Evolutionary conservation across 2,888 invertebrate genomes (phyloP).

Genomic region (Oxytorus armatus): DNA sequence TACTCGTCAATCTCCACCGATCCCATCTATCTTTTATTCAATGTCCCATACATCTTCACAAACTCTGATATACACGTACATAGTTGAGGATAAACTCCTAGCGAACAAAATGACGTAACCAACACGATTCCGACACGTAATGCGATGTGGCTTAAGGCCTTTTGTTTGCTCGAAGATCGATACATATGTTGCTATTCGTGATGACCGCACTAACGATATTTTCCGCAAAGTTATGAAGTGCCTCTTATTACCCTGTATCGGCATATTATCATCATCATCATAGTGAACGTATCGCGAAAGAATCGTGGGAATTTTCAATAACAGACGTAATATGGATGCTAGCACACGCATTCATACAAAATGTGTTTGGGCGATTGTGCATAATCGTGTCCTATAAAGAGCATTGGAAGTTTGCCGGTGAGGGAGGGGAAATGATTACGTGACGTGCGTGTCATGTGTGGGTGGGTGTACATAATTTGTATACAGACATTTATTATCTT

Average conservation of each 20-base stretch:
- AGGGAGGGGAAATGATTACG: slow-evolving; percentile 68
- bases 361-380: background rate
- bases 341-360: background rate
- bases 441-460: slow-evolving; percentile 66
- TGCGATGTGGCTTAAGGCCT: background rate
- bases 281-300: slow-evolving; percentile 19
- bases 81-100: background rate
- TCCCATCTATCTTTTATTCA: slow-evolving; percentile 62
- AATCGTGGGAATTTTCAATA: slow-evolving; percentile 56
- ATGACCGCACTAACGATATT: background rate
- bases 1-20: slow-evolving; percentile 57
- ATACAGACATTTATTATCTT: too few relatives aligned
- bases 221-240: slow-evolving; percentile 28
- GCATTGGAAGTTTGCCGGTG: slow-evolving; percentile 8
- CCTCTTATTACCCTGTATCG: slow-evolving; percentile 9
- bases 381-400: background rate
- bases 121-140: slow-evolving; percentile 14
- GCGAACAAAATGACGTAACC: background rate
- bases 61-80: slow-evolving; percentile 35
- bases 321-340: background rate
- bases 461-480: background rate
- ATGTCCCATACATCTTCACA: slow-evolving; percentile 55
- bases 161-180: background rate
- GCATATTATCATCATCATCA: slow-evolving; percentile 4
- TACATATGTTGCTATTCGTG: background rate